phyloP scores from a whole-genome alignment of 2,888 invertebrate species.

The Campoletis raptor region DNA sequence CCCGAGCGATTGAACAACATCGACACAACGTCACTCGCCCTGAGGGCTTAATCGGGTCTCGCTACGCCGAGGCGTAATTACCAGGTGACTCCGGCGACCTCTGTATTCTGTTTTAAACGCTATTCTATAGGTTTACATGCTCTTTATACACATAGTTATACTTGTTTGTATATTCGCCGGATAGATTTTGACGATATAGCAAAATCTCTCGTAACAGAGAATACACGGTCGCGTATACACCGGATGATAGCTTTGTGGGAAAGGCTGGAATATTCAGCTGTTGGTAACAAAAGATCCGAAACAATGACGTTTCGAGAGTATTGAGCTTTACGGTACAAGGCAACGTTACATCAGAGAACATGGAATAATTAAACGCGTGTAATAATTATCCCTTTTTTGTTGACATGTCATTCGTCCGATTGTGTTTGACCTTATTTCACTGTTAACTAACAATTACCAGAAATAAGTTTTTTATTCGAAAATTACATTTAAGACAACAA shows the following conservation, averaged over 20 bases:
- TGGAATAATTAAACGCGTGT: neutral
- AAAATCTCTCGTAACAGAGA: conserved; percentile 17
- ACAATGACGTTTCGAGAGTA: conserved; percentile 6
- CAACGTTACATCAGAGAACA: neutral
- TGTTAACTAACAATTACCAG: neutral
- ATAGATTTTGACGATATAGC: conserved; percentile 17
- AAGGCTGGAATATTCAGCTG: conserved; percentile 24
- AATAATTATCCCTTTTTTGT: conserved; percentile 5
- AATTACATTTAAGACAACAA: neutral
- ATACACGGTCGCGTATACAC: neutral
- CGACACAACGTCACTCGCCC: conserved; percentile 17
- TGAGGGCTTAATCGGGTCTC: conserved; percentile 47
- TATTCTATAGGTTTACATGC: neutral
- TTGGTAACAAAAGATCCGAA: conserved; percentile 17
- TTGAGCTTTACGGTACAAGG: conserved; percentile 16
- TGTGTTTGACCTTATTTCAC: neutral
- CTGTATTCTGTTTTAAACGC: conserved; percentile 29
- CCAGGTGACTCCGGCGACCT: conserved; percentile 24
- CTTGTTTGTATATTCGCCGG: neutral
- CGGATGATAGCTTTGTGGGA: neutral
- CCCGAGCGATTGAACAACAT: conserved; percentile 35
- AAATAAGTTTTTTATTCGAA: neutral
- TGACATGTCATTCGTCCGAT: neutral
- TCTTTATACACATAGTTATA: neutral
- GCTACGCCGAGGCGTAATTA: conserved; percentile 47